A percentile compares a stretch with the other conserved stretches of the same genome.
Evolutionary conservation across 2,113 vertebrate species (phyloP).

Genomic region (Cyprinodon variegatus): DNA sequence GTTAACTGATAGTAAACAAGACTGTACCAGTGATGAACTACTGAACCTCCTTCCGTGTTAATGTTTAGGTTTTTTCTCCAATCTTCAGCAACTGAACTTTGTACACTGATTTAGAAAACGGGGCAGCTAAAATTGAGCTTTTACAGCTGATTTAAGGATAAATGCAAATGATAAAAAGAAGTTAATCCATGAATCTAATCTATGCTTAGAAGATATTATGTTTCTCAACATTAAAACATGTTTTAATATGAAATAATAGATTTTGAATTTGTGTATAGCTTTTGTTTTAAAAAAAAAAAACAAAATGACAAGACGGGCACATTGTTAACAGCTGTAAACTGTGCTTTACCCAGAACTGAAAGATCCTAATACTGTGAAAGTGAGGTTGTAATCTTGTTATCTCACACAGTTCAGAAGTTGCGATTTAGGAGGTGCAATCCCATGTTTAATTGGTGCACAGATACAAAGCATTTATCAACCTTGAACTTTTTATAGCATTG

Average conservation of each 20-base stretch:
- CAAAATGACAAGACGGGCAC: no score
- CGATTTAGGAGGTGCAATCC: not conserved
- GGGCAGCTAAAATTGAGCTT: not conserved
- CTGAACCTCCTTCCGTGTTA: conserved; percentile 16
- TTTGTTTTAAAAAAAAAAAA: no score
- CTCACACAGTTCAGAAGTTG: not conserved
- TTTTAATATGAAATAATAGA: not conserved
- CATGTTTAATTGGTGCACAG: not conserved
- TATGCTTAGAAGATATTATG: not conserved
- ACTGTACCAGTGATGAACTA: not conserved
- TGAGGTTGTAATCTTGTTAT: not conserved
- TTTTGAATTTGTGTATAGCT: not conserved
- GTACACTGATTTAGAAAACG: not conserved
- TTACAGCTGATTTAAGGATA: not conserved
- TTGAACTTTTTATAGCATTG: not conserved
- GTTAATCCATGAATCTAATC: not conserved
- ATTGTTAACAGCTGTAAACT: no score
- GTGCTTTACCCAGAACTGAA: no score
- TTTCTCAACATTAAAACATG: no score
- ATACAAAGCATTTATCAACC: not conserved
- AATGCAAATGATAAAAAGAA: not conserved
- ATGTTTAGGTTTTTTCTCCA: conserved; percentile 33
- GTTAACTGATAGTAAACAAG: conserved; percentile 6
- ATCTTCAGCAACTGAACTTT: conserved; percentile 27
- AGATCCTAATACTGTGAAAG: no score